Evolutionary conservation across 2,113 vertebrate genomes (phyloP).

Genomic region (Xyliphius kryptos): DNA sequence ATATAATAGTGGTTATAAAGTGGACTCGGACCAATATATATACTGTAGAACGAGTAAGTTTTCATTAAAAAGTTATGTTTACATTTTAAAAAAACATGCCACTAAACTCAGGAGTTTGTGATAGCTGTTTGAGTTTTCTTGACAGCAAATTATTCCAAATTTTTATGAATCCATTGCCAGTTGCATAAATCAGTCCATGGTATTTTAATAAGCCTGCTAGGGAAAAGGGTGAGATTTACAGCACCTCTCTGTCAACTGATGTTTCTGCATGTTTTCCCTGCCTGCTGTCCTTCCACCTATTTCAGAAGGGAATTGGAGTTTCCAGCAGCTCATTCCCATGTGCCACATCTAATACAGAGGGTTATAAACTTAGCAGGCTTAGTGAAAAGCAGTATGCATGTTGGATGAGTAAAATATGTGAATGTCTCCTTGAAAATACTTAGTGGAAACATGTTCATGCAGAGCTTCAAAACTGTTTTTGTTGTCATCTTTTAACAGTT

Average conservation of each 20-base stretch:
- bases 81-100: neutral
- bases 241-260: constrained; percentile 38
- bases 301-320: constrained; percentile 37
- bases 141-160: neutral
- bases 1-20: no score
- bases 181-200: constrained; percentile 38
- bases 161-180: constrained; percentile 9
- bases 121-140: neutral
- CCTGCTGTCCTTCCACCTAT: constrained; percentile 26
- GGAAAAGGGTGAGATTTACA: constrained; percentile 41
- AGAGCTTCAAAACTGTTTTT: neutral
- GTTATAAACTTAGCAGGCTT: neutral
- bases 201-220: neutral
- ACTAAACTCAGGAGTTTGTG: neutral
- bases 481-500: no score
- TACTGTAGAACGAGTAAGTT: no score
- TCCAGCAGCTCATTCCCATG: constrained; percentile 34
- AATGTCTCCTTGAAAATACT: neutral
- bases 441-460: constrained; percentile 13
- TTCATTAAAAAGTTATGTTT: neutral
- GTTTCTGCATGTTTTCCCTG: constrained; percentile 24
- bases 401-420: neutral
- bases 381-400: neutral
- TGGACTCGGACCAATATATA: no score
- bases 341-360: constrained; percentile 28